Evolutionary conservation across 2,113 vertebrate species (phyloP), one percentile per base, ranked within the genome.

Genomic region (Gavia stellata): DNA sequence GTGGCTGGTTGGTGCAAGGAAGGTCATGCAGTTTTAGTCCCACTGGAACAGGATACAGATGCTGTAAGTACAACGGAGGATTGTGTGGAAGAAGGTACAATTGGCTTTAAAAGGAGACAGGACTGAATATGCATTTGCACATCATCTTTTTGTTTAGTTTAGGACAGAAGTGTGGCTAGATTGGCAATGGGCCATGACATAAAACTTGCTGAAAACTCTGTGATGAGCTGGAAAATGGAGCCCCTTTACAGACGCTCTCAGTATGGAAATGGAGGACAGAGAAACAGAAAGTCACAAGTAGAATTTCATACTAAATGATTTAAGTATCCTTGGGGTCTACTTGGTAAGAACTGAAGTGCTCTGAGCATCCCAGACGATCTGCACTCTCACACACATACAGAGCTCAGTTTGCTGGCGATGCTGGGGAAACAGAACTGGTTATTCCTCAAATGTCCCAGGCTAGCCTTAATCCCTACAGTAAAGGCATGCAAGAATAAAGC

Each of bases 11-110:
- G 52, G 47, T 9, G 20, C 61, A 82, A 74, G 61, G 67, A 58
- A 49, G 24, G 31, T 53, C 66, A 58, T 65, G 74, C 67, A 93
- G 67, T n/a, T 19, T 50, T 72, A 66, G 73, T 75, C 45, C 34
- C 74, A 61, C 47, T 81, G 74, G 34, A 75, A 81, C 7, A 83
- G 61, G 68, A 79, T 56, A 73, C 47, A 83, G 86, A 55, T 40
- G 50, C 33, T 77, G 77, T 92, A 91, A 92, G 90, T 93, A 73
- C 52, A 79, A 91, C 91, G 79, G 77, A 86, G 67, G 81, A 70
- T 52, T 58, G 56, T 0, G 36, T 85, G 56, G 59, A 81, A 93
- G 72, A 91, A 91, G 44, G 63, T 72, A 52, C 17, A 61, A 34
- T 28, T 81, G 42, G 33, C 36, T 89, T 58, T 85, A 73, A 81